A percentile compares a stretch with the other conserved stretches of the same genome.
phyloP scores from a whole-genome alignment of 2,888 invertebrate genomes.

The Microplitis manilae region DNA sequence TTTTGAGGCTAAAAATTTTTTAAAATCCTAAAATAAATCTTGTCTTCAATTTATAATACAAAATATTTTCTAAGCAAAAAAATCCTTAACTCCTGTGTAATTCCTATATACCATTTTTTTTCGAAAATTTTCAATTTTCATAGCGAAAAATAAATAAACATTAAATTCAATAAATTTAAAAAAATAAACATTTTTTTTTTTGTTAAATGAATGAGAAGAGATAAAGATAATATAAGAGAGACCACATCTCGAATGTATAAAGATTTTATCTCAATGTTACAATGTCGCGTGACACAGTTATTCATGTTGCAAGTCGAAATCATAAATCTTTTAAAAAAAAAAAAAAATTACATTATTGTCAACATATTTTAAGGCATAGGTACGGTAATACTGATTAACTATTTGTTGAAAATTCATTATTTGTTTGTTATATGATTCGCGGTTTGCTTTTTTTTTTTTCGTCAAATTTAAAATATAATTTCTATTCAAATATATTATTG shows the following conservation, averaged over 20 bases:
- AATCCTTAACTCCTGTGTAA: no score
- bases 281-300: constrained; percentile 59
- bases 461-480: no score
- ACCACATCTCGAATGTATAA: constrained; percentile 35
- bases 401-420: not conserved
- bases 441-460: no score
- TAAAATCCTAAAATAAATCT: no score
- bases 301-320: constrained; percentile 57
- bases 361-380: constrained; percentile 62
- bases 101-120: no score
- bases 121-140: not conserved
- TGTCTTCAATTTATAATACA: no score
- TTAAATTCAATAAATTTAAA: not conserved
- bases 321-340: constrained; percentile 63
- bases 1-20: no score
- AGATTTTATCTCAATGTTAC: constrained; percentile 47
- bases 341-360: constrained; percentile 65
- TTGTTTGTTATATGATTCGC: not conserved
- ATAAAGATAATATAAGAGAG: constrained; percentile 24
- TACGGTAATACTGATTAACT: not conserved
- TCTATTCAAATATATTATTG: no score
- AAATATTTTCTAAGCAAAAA: no score
- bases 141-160: not conserved
- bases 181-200: not conserved
- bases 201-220: not conserved